These are phyloP conservation scores for Rhadina sibilatrix DNA, from an alignment of 2,113 vertebrate genomes.

Conservation along the genomic window DNA sequence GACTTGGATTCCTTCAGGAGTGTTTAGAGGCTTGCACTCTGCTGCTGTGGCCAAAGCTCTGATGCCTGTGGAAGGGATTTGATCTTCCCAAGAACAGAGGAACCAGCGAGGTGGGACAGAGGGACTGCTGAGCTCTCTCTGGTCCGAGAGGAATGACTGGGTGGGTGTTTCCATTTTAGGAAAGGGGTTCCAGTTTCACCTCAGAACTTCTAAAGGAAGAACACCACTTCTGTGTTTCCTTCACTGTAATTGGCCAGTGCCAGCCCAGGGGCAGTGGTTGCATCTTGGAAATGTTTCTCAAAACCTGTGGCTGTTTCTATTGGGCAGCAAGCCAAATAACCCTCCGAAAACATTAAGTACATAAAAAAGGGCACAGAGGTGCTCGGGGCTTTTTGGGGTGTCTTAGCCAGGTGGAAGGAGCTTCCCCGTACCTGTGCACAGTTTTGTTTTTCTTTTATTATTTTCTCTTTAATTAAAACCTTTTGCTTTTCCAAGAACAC, in stretches of 20 bases:
- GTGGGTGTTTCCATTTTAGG: not conserved
- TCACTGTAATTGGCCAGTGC: not conserved
- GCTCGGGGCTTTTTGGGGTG: not conserved
- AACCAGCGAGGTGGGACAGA: rapidly evolving
- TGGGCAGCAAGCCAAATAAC: not conserved
- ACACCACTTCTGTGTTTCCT: not conserved
- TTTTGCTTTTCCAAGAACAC: not conserved
- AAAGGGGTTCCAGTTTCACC: not conserved
- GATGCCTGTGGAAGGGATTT: not conserved
- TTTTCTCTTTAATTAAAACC: not conserved
- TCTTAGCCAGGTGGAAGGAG: not conserved
- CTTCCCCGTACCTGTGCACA: not conserved
- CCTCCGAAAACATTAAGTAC: not conserved
- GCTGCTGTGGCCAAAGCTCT: not conserved
- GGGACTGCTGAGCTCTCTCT: not conserved
- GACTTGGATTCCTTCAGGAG: not conserved
- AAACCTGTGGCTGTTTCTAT: not conserved
- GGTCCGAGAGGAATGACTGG: rapidly evolving
- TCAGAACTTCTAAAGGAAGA: not conserved
- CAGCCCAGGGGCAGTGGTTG: not conserved
- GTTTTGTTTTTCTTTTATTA: not conserved
- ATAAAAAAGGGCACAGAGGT: not conserved
- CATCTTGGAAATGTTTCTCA: not conserved
- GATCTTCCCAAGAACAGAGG: not conserved
- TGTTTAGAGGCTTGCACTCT: rapidly evolving